Evolutionary conservation across 2,797 vertebrate genomes (phyloP).

Genomic region (Diglossa cyanea): DNA sequence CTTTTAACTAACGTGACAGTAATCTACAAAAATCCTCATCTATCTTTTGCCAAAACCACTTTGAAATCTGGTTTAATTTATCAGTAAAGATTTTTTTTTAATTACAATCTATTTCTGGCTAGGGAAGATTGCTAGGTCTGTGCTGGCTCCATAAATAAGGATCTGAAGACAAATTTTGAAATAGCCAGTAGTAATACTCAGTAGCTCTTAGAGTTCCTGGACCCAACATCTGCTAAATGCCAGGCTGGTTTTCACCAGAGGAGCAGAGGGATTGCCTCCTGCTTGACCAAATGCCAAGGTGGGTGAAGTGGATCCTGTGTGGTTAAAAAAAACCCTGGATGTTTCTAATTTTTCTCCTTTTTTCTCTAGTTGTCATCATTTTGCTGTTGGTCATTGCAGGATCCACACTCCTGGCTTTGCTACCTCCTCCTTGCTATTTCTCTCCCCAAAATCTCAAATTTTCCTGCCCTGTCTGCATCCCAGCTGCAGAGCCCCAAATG

Average conservation of each 20-base stretch:
- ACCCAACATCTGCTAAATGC: not conserved
- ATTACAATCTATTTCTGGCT: not conserved
- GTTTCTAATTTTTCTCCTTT: not conserved
- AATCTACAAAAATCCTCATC: not conserved
- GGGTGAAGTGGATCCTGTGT: not conserved
- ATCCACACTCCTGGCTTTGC: not conserved
- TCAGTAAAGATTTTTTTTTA: not conserved
- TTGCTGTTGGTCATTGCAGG: not conserved
- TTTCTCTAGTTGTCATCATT: not conserved
- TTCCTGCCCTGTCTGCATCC: not conserved
- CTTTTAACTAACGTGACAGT: not conserved
- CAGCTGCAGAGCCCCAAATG: not conserved
- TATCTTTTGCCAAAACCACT: not conserved
- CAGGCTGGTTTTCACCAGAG: not conserved
- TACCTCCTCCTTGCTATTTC: not conserved
- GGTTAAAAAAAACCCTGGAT: not conserved
- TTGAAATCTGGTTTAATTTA: slow-evolving; percentile 18
- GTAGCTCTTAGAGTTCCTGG: not conserved
- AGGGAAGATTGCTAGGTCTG: not conserved
- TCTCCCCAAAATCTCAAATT: not conserved
- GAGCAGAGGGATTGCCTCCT: not conserved
- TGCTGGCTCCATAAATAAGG: accelerated
- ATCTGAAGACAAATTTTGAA: not conserved
- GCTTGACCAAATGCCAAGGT: not conserved
- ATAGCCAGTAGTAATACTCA: not conserved